Evolutionary conservation across 2,797 vertebrate genomes (phyloP), one percentile per base, ranked within the genome.

Genomic region (Megaceryle alcyon): DNA sequence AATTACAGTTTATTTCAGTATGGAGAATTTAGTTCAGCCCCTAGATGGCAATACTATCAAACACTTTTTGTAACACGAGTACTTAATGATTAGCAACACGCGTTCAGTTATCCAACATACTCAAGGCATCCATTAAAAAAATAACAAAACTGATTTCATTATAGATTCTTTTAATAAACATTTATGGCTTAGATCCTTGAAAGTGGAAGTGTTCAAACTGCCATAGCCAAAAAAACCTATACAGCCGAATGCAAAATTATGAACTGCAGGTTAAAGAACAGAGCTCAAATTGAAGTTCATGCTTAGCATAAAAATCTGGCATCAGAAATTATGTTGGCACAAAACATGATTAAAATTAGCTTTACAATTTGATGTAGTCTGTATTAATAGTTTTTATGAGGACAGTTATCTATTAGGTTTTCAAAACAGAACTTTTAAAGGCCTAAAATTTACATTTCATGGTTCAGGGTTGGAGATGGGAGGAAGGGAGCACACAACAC

Each of bases 41-140:
- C 99, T 99, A 99, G 99, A 99, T 99, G 99, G 99, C 99, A 99
- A 99, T 99, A 98, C 99, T 98, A 98, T 98, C 99, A 99, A 99
- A 99, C 99, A 98, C 98, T 99, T 99, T 98, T 95, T 97, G 96
- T 96, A 99, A 98, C 98, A 97, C 33, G 97, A 98, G 98, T 97
- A 97, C 98, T 98, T 98, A 98, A 98, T 98, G 99, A 98, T 99
- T 99, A 99, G 99, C 98, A 96, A 97, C 97, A 76, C 70, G 90
- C 96, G 14, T 97, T 98, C 97, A 97, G 97, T 97, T 98, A 98
- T 98, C 98, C 97, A 97, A 97, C 97, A 97, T 94, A 98, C 98
- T 98, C 98, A 96, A 97, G 97, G 98, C 97, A 97, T 97, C 98
- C 98, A 98, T 98, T 98, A 98, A 98, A 98, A 98, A 98, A 98